Evolutionary conservation across 2,113 vertebrate species (phyloP).

Genomic region (Callospermophilus lateralis): DNA sequence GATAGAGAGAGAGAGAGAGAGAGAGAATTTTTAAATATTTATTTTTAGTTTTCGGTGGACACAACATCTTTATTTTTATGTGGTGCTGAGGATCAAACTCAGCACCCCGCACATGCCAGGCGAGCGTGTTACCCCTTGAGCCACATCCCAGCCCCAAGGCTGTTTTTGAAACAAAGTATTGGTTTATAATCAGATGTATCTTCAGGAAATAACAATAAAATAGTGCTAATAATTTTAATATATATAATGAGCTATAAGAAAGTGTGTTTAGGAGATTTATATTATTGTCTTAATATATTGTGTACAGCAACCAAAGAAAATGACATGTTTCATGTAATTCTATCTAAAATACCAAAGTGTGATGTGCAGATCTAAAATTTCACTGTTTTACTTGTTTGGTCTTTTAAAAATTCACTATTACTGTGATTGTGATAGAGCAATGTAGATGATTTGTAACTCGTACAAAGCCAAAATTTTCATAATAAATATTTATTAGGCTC

Average conservation of each 20-base stretch:
- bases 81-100: too few species aligned
- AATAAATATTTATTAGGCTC: neutral
- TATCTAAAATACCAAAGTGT: neutral
- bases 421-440: neutral
- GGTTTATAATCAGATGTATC: neutral
- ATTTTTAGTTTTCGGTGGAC: too few species aligned
- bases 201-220: neutral
- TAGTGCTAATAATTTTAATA: neutral
- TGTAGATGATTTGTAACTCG: neutral
- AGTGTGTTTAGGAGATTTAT: neutral
- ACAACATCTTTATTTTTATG: too few species aligned
- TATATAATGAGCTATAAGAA: neutral
- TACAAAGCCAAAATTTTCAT: neutral
- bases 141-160: neutral
- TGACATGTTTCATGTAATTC: neutral
- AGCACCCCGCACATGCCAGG: too few species aligned
- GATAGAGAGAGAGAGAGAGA: too few species aligned
- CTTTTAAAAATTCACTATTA: neutral
- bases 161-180: neutral
- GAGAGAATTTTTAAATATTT: too few species aligned
- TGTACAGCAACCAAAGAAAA: neutral
- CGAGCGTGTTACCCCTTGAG: rapidly evolving
- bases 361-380: neutral
- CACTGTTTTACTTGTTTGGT: too few species aligned
- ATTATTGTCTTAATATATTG: neutral